Evolutionary conservation across 2,797 vertebrate species (phyloP).

Genomic region (Gila robusta): DNA sequence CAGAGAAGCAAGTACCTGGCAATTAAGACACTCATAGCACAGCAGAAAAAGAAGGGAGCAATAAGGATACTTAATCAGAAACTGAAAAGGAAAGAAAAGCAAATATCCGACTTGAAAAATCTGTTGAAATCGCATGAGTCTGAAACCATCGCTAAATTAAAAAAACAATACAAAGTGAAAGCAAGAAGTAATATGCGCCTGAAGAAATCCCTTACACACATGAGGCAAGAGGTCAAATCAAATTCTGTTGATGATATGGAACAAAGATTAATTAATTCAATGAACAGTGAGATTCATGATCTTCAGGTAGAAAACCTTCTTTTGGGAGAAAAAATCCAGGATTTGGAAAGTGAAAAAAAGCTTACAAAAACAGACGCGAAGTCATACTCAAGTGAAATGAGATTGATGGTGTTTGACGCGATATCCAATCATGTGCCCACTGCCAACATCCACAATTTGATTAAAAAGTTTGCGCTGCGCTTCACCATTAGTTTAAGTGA

Average conservation of each 20-base stretch:
- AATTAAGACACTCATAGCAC: conserved; percentile 2
- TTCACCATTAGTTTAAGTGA: conserved; percentile 18
- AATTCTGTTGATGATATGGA: neutral
- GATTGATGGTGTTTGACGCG: neutral
- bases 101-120: conserved; percentile 20
- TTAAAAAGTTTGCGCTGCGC: neutral
- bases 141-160: conserved; percentile 20
- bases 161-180: conserved; percentile 21
- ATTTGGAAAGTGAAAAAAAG: neutral
- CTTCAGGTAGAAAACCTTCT: conserved; percentile 2
- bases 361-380: neutral
- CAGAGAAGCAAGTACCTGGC: too few species aligned
- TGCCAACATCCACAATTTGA: neutral
- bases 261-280: neutral
- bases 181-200: conserved; percentile 9
- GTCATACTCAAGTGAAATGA: neutral
- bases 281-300: neutral
- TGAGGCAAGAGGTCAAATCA: neutral
- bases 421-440: neutral
- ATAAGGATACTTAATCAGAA: conserved; percentile 24
- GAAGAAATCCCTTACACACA: neutral
- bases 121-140: too few species aligned
- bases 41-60: conserved; percentile 3
- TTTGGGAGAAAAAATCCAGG: neutral
- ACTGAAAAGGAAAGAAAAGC: conserved; percentile 35